A percentile compares a stretch with the other conserved stretches of the same genome.
These are phyloP conservation scores for Sus scrofa DNA, from an alignment of 2,113 vertebrate species.

Conservation along the genomic window T2T-Sscrofa CM000821.6:12562501-12563000, in stretches of 20 bases:
- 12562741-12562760: no score
- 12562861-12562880: not conserved
- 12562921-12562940: not conserved
- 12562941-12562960: not conserved
- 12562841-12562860: not conserved
- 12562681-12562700: no score
- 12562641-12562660: no score
- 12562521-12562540: not conserved
- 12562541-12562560: not conserved
- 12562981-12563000: not conserved
- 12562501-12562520: not conserved
- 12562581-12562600: fast-evolving
- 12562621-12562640: no score
- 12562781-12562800: no score
- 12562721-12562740: no score
- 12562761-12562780: no score
- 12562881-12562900: no score
- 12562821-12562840: not conserved
- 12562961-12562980: not conserved
- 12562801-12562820: not conserved
- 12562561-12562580: not conserved
- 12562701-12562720: no score
- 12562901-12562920: no score
- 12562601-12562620: not conserved
- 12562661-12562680: no score